Conservation (phyloP, 2,797 vertebrate species). For the Pelobates cultripes region DNA sequence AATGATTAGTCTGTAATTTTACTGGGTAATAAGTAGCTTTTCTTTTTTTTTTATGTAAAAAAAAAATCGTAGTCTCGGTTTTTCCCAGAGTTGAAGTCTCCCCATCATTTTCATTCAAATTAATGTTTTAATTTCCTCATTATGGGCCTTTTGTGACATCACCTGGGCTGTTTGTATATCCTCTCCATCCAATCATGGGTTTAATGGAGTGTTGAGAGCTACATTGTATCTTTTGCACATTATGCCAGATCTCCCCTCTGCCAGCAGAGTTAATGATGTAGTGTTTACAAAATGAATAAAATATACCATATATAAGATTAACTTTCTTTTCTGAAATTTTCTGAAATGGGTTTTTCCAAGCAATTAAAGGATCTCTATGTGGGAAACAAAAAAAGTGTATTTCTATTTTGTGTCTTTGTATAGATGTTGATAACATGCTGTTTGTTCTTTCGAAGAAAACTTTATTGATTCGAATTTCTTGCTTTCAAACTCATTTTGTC, state of each 20-base stretch:
- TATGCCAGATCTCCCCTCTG: not conserved
- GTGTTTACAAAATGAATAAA: slow-evolving; percentile 9
- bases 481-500: not conserved
- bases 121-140: not conserved
- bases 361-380: not conserved
- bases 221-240: slow-evolving; percentile 3
- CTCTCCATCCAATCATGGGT: not conserved
- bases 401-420: not conserved
- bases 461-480: not conserved
- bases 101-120: slow-evolving; percentile 4
- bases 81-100: not conserved
- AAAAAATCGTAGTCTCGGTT: not conserved
- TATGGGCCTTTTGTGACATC: not conserved
- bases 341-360: not conserved
- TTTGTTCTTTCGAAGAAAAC: not conserved
- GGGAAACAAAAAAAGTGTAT: not conserved
- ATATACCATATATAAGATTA: not conserved
- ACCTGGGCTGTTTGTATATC: not conserved
- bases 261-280: not conserved
- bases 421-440: not conserved
- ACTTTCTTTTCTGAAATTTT: not conserved
- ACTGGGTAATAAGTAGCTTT: not conserved
- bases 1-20: not conserved
- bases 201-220: not conserved
- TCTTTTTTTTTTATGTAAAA: not conserved